Conservation (phyloP, 1,140 invertebrate species). For the Berghia stephanieae region DNA sequence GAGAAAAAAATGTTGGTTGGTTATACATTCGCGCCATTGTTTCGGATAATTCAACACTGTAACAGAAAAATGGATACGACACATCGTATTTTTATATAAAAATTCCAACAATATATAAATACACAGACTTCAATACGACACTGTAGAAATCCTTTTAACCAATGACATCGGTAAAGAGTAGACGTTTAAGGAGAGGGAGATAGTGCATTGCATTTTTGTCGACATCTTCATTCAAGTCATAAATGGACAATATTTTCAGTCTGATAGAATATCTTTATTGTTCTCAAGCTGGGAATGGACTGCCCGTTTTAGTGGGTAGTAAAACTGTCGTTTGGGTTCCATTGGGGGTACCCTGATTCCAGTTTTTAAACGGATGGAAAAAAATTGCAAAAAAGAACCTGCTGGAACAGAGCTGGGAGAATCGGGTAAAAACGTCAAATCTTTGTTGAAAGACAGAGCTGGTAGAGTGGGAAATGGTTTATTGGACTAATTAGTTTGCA, state of each 20-base stretch:
- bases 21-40: not conserved
- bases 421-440: conserved; percentile 10
- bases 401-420: not conserved
- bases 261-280: not conserved
- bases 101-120: not conserved
- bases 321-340: not conserved
- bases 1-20: not conserved
- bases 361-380: not conserved
- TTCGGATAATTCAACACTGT: not conserved
- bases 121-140: not conserved
- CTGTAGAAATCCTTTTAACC: conserved; percentile 22
- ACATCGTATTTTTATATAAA: not conserved
- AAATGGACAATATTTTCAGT: not conserved
- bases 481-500: not conserved
- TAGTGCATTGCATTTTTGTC: conserved; percentile 12
- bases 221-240: not conserved
- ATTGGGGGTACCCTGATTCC: not conserved
- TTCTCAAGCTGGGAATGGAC: not conserved
- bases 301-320: conserved; percentile 4
- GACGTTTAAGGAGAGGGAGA: not conserved
- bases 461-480: not conserved
- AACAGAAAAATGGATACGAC: not conserved
- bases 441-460: not conserved
- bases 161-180: conserved; percentile 13
- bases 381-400: not conserved